A percentile compares a stretch with the other conserved stretches of the same genome.
Conservation (phyloP, 1,140 invertebrate genomes). For the Philotrypesis tridentata region DNA sequence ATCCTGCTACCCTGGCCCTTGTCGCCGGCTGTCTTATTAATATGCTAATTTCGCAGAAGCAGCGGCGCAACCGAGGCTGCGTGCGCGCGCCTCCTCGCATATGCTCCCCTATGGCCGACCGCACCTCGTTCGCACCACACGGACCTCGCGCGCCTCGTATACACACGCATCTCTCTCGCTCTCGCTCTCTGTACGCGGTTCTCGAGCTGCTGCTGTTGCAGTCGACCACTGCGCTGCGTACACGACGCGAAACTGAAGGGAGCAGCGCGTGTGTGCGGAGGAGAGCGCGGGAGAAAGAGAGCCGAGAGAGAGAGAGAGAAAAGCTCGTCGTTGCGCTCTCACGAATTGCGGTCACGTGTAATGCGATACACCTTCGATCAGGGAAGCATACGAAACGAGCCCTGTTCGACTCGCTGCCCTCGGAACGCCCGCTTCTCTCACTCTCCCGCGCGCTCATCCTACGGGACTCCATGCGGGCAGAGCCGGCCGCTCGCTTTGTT, state of each 20-base stretch:
- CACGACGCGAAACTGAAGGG: too few species aligned
- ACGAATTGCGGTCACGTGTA: constrained; percentile 64
- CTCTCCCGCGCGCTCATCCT: background rate
- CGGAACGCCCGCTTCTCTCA: too few species aligned
- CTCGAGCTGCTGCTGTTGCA: too few species aligned
- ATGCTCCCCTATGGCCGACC: background rate
- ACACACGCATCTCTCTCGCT: too few species aligned
- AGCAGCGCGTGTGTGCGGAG: too few species aligned
- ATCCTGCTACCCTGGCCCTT: constrained; percentile 73
- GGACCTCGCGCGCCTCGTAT: background rate
- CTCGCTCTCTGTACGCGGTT: too few species aligned
- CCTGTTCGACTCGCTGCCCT: background rate
- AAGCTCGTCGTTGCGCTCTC: background rate
- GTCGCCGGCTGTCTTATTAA: constrained; percentile 74
- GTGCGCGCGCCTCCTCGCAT: background rate
- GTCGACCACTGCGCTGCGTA: background rate
- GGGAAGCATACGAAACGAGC: constrained; percentile 57
- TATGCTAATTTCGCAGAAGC: constrained; percentile 70
- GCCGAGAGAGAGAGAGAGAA: background rate
- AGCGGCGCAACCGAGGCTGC: background rate
- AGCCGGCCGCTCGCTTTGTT: background rate
- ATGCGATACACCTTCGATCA: constrained; percentile 69
- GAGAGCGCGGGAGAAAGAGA: background rate
- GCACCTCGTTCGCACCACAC: background rate
- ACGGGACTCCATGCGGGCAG: background rate